Percentiles rank a stretch among this genome's conserved stretches.
These are phyloP conservation scores for Drosophila imparisetae DNA, from an alignment of 2,888 invertebrate species.

Conservation along the genomic window DNA sequence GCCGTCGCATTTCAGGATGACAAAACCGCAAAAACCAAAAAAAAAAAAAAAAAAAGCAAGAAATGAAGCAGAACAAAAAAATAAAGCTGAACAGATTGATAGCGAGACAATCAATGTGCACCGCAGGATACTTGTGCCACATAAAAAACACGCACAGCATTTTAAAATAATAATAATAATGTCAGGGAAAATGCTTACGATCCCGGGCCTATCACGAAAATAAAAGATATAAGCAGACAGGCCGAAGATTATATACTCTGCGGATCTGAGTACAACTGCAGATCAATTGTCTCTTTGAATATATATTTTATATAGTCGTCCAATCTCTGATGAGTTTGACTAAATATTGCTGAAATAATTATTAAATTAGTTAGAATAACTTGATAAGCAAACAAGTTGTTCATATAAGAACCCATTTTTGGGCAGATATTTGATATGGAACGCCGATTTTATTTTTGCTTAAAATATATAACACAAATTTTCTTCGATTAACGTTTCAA, in stretches of 20 bases:
- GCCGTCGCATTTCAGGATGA: constrained; percentile 52
- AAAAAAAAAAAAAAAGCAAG: constrained; percentile 18
- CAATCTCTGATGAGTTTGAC: fast-evolving
- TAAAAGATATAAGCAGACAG: neutral
- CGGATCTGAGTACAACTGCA: neutral
- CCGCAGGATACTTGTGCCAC: constrained; percentile 63
- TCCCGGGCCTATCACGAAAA: constrained; percentile 18
- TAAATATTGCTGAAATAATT: neutral
- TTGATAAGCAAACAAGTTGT: neutral
- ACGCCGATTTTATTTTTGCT: neutral
- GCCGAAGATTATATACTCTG: neutral
- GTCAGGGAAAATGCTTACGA: constrained; percentile 22
- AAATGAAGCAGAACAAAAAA: constrained; percentile 24
- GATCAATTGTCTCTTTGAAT: neutral
- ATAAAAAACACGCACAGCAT: constrained; percentile 57
- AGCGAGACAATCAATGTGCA: constrained; percentile 67
- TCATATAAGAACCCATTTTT: neutral
- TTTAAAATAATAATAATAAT: constrained; percentile 32
- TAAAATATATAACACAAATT: neutral
- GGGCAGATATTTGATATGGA: neutral
- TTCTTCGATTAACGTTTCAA: neutral
- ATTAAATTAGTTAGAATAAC: too few relatives aligned
- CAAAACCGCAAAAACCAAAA: constrained; percentile 60
- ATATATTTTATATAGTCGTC: neutral
- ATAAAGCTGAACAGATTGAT: constrained; percentile 42